Percentiles rank a stretch among this genome's conserved stretches.
phyloP scores from a whole-genome alignment of 2,888 invertebrate species.

The Drosophila maculinotata region DNA sequence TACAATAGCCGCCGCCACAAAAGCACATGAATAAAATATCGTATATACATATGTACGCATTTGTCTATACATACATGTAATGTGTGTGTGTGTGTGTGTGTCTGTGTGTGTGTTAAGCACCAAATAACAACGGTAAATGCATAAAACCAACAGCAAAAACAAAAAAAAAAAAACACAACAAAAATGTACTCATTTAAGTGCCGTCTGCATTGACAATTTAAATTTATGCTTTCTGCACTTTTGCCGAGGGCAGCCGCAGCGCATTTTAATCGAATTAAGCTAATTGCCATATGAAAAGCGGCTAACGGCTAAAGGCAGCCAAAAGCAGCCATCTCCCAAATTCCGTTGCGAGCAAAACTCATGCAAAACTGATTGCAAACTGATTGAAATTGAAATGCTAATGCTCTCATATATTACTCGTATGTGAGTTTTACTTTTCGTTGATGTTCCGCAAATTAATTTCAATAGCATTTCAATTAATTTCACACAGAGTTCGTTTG shows the following conservation, averaged over 20 bases:
- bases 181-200: conserved; percentile 17
- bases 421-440: not conserved
- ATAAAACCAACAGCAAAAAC: conserved; percentile 11
- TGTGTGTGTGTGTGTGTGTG: not conserved
- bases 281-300: conserved; percentile 69
- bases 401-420: conserved; percentile 10
- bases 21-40: conserved; percentile 49
- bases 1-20: conserved; percentile 45
- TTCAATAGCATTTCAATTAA: not conserved
- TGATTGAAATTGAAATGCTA: conserved; percentile 53
- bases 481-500: not conserved
- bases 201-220: conserved; percentile 45
- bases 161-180: conserved; percentile 9
- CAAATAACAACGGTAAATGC: conserved; percentile 34
- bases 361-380: conserved; percentile 64
- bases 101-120: conserved; percentile 5
- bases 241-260: conserved; percentile 32
- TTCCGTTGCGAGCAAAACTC: too few relatives aligned
- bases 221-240: conserved; percentile 34
- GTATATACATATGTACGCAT: not conserved
- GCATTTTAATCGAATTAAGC: conserved; percentile 76
- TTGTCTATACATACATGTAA: too few relatives aligned
- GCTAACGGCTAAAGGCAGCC: conserved; percentile 13
- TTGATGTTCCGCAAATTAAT: conserved; percentile 24
- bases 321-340: too few relatives aligned